phyloP scores from a whole-genome alignment of 2,797 vertebrate species.

The Philypnodon macrostomus region DNA sequence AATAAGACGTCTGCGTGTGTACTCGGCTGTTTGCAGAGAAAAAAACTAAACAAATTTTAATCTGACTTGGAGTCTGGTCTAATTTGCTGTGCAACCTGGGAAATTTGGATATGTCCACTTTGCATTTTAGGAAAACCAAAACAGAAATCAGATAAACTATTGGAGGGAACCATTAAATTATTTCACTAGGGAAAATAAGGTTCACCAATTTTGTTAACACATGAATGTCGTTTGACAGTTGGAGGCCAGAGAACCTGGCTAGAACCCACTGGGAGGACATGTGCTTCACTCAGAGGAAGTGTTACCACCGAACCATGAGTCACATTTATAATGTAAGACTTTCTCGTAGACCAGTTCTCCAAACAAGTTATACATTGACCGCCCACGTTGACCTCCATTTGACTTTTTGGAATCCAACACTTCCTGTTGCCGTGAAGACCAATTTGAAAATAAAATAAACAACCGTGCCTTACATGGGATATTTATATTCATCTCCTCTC shows the following conservation, averaged over 20 bases:
- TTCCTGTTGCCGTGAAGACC: conserved; percentile 9
- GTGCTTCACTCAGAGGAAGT: too few relatives aligned
- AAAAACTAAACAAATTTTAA: conserved; percentile 4
- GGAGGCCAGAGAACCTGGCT: too few relatives aligned
- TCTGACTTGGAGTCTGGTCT: not conserved
- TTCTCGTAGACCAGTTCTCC: not conserved
- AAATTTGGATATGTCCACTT: conserved; percentile 9
- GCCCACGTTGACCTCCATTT: conserved; percentile 2
- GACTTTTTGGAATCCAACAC: conserved; percentile 4
- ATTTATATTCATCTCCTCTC: not conserved
- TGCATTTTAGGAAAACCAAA: not conserved
- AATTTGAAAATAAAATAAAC: conserved; percentile 10
- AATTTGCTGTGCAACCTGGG: conserved; percentile 11
- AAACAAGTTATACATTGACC: conserved; percentile 1
- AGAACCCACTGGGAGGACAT: too few relatives aligned
- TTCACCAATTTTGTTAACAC: too few relatives aligned
- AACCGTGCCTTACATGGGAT: conserved; percentile 4
- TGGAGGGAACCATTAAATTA: too few relatives aligned
- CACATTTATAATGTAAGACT: too few relatives aligned
- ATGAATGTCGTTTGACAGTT: too few relatives aligned
- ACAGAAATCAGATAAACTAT: not conserved
- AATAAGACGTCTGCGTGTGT: conserved; percentile 6
- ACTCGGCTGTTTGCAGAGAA: conserved; percentile 2
- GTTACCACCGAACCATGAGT: too few relatives aligned
- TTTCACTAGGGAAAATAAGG: too few relatives aligned